A percentile compares a stretch with the other conserved stretches of the same genome.
These are phyloP conservation scores for Scrobipalpa costella DNA, from an alignment of 2,888 invertebrate species.

Conservation along the genomic window DNA sequence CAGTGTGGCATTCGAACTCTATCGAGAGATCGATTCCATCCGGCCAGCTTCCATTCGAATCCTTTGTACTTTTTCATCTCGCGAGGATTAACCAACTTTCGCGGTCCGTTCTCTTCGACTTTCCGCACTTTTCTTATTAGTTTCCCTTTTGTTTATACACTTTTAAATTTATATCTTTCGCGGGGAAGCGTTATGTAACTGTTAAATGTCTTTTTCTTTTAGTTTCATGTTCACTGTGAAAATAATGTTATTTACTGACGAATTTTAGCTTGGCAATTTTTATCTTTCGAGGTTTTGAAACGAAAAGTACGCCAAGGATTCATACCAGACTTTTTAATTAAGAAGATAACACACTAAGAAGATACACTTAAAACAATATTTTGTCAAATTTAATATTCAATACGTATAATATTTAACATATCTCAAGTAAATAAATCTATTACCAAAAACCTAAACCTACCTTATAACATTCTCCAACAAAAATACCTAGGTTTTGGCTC, in stretches of 20 bases:
- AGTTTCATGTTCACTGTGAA: not conserved
- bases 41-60: constrained; percentile 59
- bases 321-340: no score
- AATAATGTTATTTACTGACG: not conserved
- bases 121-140: constrained; percentile 56
- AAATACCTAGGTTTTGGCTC: no score
- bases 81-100: constrained; percentile 69
- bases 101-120: constrained; percentile 49
- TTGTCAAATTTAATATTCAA: no score
- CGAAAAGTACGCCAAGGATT: no score
- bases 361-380: no score
- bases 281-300: no score
- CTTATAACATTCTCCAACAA: no score
- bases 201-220: constrained; percentile 12
- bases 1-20: constrained; percentile 57
- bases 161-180: constrained; percentile 35
- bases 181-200: not conserved
- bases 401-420: no score
- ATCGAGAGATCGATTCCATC: constrained; percentile 61
- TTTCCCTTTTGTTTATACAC: constrained; percentile 48
- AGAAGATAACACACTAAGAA: no score
- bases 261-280: no score
- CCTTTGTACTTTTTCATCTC: constrained; percentile 75
- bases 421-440: no score
- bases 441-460: no score